These are phyloP conservation scores for Drosophila dunni DNA, from an alignment of 1,140 invertebrate species.

Conservation along the genomic window DNA sequence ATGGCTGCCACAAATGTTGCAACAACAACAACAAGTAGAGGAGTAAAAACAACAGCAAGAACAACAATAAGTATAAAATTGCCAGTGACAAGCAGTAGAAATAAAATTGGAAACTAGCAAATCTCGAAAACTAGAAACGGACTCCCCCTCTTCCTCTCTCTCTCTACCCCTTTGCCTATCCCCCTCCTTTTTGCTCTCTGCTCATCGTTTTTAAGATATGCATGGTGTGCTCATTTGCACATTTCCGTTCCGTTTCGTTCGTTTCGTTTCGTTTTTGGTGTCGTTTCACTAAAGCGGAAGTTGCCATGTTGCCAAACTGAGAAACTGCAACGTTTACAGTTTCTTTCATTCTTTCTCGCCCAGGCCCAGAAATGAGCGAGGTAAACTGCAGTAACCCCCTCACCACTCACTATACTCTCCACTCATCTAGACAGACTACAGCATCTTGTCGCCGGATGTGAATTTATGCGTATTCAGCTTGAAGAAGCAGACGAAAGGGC, in stretches of 20 bases:
- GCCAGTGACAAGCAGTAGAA: constrained; percentile 49
- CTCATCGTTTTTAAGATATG: constrained; percentile 58
- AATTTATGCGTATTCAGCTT: constrained; percentile 80
- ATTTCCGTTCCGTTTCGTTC: constrained; percentile 62
- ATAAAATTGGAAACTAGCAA: constrained; percentile 39
- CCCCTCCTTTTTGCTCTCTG: neutral
- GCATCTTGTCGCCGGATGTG: constrained; percentile 78
- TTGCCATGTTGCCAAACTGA: constrained; percentile 51
- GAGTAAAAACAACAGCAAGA: neutral
- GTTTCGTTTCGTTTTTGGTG: constrained; percentile 31
- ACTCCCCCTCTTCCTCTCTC: neutral
- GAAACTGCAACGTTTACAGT: constrained; percentile 68
- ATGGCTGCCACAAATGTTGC: constrained; percentile 44
- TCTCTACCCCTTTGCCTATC: neutral
- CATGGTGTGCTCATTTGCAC: constrained; percentile 75
- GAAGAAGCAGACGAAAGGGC: constrained; percentile 24
- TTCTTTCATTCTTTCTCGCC: constrained; percentile 35
- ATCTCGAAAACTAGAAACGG: constrained; percentile 19
- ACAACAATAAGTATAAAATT: constrained; percentile 47
- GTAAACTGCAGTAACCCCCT: constrained; percentile 34
- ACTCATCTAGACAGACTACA: constrained; percentile 39
- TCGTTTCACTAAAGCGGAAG: constrained; percentile 51
- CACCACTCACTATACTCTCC: neutral
- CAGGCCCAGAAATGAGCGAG: constrained; percentile 50
- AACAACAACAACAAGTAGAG: constrained; percentile 14